Evolutionary conservation across 2,113 vertebrate genomes (phyloP).

Genomic region (Ornithorhynchus anatinus): DNA sequence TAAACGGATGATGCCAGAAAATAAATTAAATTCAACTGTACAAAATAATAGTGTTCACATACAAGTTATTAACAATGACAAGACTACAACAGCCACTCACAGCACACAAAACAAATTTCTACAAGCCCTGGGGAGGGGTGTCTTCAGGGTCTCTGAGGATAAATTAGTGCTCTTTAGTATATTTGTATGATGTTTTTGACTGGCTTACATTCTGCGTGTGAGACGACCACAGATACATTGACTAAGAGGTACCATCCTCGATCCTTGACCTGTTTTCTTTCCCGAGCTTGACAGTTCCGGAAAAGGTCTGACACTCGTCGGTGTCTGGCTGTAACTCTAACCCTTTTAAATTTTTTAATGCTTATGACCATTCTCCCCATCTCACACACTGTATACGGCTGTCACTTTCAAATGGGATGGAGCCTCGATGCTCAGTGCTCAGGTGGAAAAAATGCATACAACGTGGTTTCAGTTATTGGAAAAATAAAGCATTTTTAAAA

Average conservation of each 20-base stretch:
- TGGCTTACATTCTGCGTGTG: constrained; percentile 44
- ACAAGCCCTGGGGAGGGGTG: constrained; percentile 84
- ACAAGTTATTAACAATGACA: constrained; percentile 83
- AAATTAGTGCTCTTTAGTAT: constrained; percentile 88
- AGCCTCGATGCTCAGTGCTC: constrained; percentile 7
- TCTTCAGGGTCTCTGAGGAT: constrained; percentile 90
- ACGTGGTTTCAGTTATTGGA: constrained; percentile 16
- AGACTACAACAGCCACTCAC: constrained; percentile 89
- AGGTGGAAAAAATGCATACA: constrained; percentile 34
- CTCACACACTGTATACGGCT: constrained; percentile 33
- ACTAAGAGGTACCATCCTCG: constrained; percentile 53
- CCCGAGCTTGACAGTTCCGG: constrained; percentile 51
- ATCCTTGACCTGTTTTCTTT: constrained; percentile 52
- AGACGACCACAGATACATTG: constrained; percentile 57
- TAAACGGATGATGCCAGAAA: constrained; percentile 81
- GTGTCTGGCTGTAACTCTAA: constrained; percentile 46
- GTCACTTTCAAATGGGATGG: constrained; percentile 30
- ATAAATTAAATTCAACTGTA: constrained; percentile 98
- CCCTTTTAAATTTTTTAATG: constrained; percentile 50
- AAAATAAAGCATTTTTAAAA: constrained; percentile 35
- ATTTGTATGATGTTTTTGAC: constrained; percentile 72
- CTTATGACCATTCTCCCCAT: constrained; percentile 41
- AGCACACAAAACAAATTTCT: constrained; percentile 87
- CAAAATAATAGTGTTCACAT: constrained; percentile 86
- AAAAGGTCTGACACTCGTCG: constrained; percentile 59